Evolutionary conservation across 2,888 invertebrate genomes (phyloP), one percentile per base, ranked within the genome.

Genomic region (Megaustenia siamemsis): DNA sequence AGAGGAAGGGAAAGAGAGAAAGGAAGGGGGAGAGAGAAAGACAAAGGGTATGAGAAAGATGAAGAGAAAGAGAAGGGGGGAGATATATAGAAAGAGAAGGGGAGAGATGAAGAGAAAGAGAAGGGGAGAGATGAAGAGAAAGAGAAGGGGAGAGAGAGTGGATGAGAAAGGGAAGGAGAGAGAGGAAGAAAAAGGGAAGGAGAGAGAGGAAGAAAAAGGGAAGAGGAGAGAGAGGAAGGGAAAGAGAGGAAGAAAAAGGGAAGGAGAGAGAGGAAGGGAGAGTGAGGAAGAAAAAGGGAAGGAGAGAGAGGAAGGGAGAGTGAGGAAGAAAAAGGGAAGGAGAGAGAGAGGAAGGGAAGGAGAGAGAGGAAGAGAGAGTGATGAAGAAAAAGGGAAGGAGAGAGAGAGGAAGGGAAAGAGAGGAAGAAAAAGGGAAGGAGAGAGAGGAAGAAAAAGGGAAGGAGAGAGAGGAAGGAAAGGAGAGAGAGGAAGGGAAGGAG

Each of bases 111-210:
- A 18, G 28, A 66, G 66, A 32, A 66, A 5, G 18, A 1, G 28
- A 66, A 32, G 32, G 66, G 32, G 66, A 66, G 66, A 60, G 15
- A 12, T 12, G n/a, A 60, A n/a, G 32, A 45, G 68, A 68, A 60
- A 43, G 63, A 79, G 88, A 45, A 85, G 90, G n/a, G n/a, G n/a
- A n/a, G n/a, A n/a, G n/a, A n/a, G n/a, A n/a, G n/a, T n/a, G n/a
- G n/a, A n/a, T n/a, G n/a, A 69, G 69, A 69, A 35, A 69, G 69
- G 32, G 69, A 69, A 21, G 40, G 32, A 24, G 32, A 28, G 69
- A 69, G 21, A 18, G 49, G 24, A 3, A 75, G 40, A 24, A 32
- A 40, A 43, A 45, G 35, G n/a, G 76, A 45, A 53, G 53, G 76
- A 76, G 49, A 49, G 10, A 76, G 49, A 12, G 45, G 49, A 76